A percentile compares a stretch with the other conserved stretches of the same genome.
Evolutionary conservation across 2,797 vertebrate species (phyloP).

Genomic region (Chaetodon trifasciatus): DNA sequence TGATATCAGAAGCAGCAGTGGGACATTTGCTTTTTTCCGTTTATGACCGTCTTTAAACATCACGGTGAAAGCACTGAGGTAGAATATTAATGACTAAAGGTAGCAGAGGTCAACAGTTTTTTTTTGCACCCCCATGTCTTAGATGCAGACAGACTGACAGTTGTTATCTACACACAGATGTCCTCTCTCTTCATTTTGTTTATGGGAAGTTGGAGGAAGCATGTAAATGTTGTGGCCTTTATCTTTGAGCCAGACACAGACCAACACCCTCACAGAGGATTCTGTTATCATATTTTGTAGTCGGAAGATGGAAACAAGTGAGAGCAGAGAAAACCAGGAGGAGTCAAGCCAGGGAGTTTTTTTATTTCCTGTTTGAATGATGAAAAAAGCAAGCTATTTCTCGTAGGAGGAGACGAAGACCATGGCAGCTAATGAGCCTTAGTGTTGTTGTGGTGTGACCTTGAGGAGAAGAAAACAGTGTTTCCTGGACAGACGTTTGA

Average conservation of each 20-base stretch:
- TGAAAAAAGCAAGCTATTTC: background rate
- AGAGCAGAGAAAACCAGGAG: slow-evolving; percentile 3
- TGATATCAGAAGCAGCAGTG: background rate
- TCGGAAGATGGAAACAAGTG: background rate
- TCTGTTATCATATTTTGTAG: background rate
- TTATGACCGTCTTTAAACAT: background rate
- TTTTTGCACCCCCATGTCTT: background rate
- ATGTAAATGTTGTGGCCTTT: slow-evolving; percentile 22
- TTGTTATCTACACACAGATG: slow-evolving; percentile 60
- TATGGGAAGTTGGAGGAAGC: slow-evolving; percentile 5
- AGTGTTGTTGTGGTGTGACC: slow-evolving; percentile 48
- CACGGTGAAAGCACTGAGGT: slow-evolving; percentile 17
- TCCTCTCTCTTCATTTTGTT: slow-evolving; percentile 30
- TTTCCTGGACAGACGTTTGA: slow-evolving; percentile 67
- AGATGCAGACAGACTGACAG: slow-evolving; percentile 7
- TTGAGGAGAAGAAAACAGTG: slow-evolving; percentile 31
- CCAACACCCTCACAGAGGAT: slow-evolving; percentile 4
- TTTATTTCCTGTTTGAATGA: background rate
- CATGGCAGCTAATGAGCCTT: slow-evolving; percentile 20
- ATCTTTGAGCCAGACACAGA: slow-evolving; percentile 47
- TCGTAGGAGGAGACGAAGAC: background rate
- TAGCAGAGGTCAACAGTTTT: background rate
- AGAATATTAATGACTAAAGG: slow-evolving; percentile 1
- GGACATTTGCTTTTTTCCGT: background rate
- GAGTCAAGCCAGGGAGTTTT: background rate